Evolutionary conservation across 1,140 invertebrate genomes (phyloP).

Genomic region (Panulirus ornatus): DNA sequence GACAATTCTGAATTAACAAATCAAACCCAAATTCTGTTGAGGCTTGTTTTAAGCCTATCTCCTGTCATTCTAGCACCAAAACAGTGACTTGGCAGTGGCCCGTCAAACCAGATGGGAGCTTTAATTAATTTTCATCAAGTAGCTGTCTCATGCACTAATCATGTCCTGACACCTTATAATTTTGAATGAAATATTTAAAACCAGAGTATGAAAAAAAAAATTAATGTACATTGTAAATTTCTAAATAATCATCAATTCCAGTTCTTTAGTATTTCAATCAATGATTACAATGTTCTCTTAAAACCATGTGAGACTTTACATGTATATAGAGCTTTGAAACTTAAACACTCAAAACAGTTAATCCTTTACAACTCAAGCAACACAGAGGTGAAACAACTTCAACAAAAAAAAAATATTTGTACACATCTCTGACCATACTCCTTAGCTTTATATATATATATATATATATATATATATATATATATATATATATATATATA

Average conservation of each 20-base stretch:
- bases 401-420: slow-evolving; percentile 39
- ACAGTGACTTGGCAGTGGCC: slow-evolving; percentile 28
- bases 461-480: slow-evolving; percentile 29
- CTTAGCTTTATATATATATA: too few species aligned
- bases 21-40: not conserved
- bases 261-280: slow-evolving; percentile 18
- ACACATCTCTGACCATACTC: slow-evolving; percentile 9
- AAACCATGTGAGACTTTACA: not conserved
- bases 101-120: slow-evolving; percentile 14
- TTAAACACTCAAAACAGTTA: not conserved
- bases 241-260: not conserved
- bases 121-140: too few species aligned
- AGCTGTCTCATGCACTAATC: not conserved
- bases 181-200: slow-evolving; percentile 3
- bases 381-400: not conserved
- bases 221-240: too few species aligned
- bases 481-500: slow-evolving; percentile 18
- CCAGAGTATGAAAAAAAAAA: too few species aligned
- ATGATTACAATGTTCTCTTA: not conserved
- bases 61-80: slow-evolving; percentile 35
- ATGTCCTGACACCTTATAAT: not conserved
- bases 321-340: not conserved
- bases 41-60: not conserved
- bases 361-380: slow-evolving; percentile 20
- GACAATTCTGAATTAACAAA: not conserved